A percentile compares a stretch with the other conserved stretches of the same genome.
Conservation (phyloP, 2,113 vertebrate genomes). For the Petrocephalus zakoni region DNA sequence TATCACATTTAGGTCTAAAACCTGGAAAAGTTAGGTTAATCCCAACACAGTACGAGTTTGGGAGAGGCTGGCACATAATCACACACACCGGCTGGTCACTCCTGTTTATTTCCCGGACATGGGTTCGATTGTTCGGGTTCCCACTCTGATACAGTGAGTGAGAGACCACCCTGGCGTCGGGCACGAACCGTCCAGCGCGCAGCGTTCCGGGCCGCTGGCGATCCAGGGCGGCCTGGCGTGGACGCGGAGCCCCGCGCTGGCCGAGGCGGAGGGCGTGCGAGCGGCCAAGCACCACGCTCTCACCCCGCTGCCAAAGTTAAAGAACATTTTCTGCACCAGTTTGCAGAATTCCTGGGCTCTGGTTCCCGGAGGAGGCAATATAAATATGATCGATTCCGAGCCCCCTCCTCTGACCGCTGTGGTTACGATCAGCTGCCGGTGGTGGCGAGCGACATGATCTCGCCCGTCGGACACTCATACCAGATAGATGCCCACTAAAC, state of each 20-base stretch:
- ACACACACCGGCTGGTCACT: background rate
- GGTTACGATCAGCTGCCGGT: background rate
- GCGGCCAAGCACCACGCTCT: constrained; percentile 17
- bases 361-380: background rate
- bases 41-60: background rate
- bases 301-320: constrained; percentile 25
- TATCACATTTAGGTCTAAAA: background rate
- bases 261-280: background rate
- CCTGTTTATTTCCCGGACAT: background rate
- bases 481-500: no score
- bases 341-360: constrained; percentile 28
- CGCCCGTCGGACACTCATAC: no score
- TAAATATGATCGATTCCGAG: background rate
- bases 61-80: background rate
- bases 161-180: background rate
- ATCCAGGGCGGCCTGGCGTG: background rate
- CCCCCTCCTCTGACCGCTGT: background rate
- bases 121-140: background rate
- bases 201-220: background rate
- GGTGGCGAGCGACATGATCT: no score
- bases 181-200: background rate
- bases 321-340: constrained; percentile 31
- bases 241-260: constrained; percentile 26
- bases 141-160: background rate
- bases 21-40: background rate